phyloP scores from a whole-genome alignment of 2,888 invertebrate genomes.

The Lepidochitona cinerea region DNA sequence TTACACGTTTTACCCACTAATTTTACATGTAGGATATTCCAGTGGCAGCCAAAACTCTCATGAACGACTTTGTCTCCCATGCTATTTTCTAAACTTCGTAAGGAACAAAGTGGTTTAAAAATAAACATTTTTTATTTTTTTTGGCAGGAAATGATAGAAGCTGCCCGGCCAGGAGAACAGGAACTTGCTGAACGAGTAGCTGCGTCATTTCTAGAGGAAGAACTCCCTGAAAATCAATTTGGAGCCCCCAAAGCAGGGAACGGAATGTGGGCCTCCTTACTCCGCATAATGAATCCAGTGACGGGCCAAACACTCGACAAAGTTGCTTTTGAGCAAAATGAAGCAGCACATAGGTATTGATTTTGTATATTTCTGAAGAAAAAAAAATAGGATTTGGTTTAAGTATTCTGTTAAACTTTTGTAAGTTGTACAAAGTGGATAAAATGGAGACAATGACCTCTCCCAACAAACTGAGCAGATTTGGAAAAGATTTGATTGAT shows the following conservation, averaged over 20 bases:
- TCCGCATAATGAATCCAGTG: slow-evolving; percentile 73
- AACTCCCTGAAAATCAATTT: slow-evolving; percentile 93
- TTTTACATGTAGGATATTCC: no score
- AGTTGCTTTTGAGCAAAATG: slow-evolving; percentile 92
- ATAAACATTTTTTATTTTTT: no score
- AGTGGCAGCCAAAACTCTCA: no score
- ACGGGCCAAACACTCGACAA: slow-evolving; percentile 78
- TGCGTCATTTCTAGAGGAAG: slow-evolving; percentile 94
- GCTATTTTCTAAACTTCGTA: no score
- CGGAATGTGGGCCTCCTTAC: slow-evolving; percentile 93
- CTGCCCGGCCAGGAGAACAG: slow-evolving; percentile 95
- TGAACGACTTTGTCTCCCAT: no score
- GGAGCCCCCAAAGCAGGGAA: slow-evolving; percentile 94
- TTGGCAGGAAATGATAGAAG: slow-evolving; percentile 87
- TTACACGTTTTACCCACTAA: no score
- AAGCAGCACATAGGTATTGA: slow-evolving; percentile 93
- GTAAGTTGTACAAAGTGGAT: no score
- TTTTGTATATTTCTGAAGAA: no score
- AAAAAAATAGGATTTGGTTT: no score
- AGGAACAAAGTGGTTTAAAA: no score
- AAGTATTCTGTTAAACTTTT: no score
- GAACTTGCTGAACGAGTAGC: slow-evolving; percentile 98
- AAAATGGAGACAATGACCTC: not conserved
- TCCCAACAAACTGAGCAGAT: not conserved
- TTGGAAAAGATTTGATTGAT: no score